Percentiles rank a stretch among this genome's conserved stretches.
Conservation (phyloP, 2,888 invertebrate genomes). For the Hypselothyrea guttata region DNA sequence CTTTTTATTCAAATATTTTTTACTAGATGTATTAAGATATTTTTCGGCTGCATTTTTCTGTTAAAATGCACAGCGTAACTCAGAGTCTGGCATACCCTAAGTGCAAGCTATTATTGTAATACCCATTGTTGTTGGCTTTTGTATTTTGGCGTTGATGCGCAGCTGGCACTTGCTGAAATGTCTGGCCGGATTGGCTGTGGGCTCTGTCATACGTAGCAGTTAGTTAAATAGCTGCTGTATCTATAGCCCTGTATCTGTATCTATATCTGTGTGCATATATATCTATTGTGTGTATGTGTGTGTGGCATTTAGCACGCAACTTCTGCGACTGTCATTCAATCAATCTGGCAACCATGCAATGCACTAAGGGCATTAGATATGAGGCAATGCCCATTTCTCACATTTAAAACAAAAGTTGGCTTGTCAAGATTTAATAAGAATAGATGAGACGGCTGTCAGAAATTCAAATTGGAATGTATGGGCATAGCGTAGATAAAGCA, state of each 20-base stretch:
- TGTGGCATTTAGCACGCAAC: slow-evolving; percentile 70
- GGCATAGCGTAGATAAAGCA: not conserved
- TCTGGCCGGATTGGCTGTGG: slow-evolving; percentile 62
- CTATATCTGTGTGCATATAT: slow-evolving; percentile 6
- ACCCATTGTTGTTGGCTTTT: slow-evolving; percentile 46
- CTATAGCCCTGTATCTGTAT: slow-evolving; percentile 7
- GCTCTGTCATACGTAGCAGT: slow-evolving; percentile 65
- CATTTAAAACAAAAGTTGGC: slow-evolving; percentile 13
- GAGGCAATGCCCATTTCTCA: slow-evolving; percentile 19
- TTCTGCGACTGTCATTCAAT: slow-evolving; percentile 65
- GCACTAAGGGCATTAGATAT: slow-evolving; percentile 43
- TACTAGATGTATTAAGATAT: no score
- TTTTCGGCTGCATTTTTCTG: not conserved
- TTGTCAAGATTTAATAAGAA: slow-evolving; percentile 58
- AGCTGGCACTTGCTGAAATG: slow-evolving; percentile 74
- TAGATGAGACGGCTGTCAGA: slow-evolving; percentile 51
- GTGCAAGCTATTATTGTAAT: slow-evolving; percentile 14
- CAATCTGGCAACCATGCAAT: slow-evolving; percentile 62
- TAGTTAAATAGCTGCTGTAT: slow-evolving; percentile 64
- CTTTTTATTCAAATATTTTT: not conserved
- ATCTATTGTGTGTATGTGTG: slow-evolving; percentile 35
- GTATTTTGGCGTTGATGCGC: slow-evolving; percentile 77
- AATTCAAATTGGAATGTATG: slow-evolving; percentile 50
- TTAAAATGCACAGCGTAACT: slow-evolving; percentile 21
- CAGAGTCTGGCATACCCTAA: slow-evolving; percentile 12